Base-by-base conservation (phyloP, 2,113 vertebrate genomes). In the Xenopus laevis region DNA sequence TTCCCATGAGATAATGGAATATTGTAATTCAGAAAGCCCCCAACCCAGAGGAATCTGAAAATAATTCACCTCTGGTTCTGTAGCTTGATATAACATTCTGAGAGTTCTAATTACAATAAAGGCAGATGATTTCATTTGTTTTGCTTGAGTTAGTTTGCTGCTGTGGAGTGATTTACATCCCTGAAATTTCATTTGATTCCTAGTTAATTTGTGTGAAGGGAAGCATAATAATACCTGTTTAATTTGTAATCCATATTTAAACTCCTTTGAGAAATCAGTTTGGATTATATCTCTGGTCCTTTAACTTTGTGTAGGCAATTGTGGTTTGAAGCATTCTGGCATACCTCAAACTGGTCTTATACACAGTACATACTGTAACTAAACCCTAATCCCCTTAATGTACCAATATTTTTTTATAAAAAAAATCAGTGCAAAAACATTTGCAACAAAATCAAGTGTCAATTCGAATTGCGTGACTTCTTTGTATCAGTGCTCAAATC, bases 171-270 rank as follows among this genome's bases (percentile, higher is more conserved):
- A 76, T 76, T 76, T 76, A 76, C 73, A 76, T 76, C 65, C 59
- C 47, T 13, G 59, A 76, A 76, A 69, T 76, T 76, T 69, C 66
- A 76, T 76, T 76, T 69, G 73, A 68, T 76, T 76, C 73, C 73
- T 55, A 40, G 73, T 76, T 76, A 76, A 76, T 76, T 76, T 76
- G 73, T 69, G 59, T 69, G 73, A 76, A 69, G 66, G 73, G 66
- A 76, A 76, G 73, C 73, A 76, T 76, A 76, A 76, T 76, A 76
- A 76, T 76, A 76, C 73, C 73, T 63, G 73, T 55, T 76, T 63
- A 69, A 76, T 75, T 68, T 75, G 73, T 62, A 75, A 75, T 75
- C 73, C 68, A 65, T 75, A 75, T 68, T 75, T 75, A 68, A 68
- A 68, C 58, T 75, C 73, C 73, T 69, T 50, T 10, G 73, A 76